Conservation (phyloP, 2,113 vertebrate genomes). For the Procavia capensis region DNA sequence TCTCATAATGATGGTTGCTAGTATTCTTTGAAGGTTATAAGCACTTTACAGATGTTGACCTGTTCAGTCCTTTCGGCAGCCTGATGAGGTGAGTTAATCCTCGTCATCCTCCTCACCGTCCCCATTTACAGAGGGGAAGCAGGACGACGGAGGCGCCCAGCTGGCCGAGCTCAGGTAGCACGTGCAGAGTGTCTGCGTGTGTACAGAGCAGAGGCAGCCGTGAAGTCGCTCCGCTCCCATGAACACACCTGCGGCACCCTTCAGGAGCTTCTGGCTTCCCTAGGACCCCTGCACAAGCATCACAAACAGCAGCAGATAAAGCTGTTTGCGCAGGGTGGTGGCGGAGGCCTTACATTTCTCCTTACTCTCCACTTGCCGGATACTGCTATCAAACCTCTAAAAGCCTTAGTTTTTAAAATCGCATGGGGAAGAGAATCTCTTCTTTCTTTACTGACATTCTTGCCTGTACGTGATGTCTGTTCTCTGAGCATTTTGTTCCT, state of each 20-base stretch:
- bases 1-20: not conserved
- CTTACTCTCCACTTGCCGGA: not conserved
- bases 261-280: not conserved
- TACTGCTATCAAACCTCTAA: not conserved
- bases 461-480: not conserved
- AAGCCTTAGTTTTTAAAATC: conserved; percentile 1
- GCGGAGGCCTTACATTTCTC: not conserved
- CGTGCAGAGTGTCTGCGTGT: not conserved
- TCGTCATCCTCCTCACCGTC: not conserved
- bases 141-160: not conserved
- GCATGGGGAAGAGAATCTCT: not conserved
- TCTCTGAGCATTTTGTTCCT: conserved; percentile 26
- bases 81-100: not conserved
- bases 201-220: not conserved
- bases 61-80: no score
- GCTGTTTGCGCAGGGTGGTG: not conserved
- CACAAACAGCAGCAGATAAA: not conserved
- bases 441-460: conserved; percentile 31
- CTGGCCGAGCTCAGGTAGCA: not conserved
- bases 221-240: not conserved
- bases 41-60: no score
- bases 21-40: not conserved
- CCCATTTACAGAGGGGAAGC: not conserved
- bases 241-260: not conserved
- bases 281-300: no score